A percentile compares a stretch with the other conserved stretches of the same genome.
Evolutionary conservation across 2,888 invertebrate species (phyloP).

Genomic region (Celastrina argiolus): DNA sequence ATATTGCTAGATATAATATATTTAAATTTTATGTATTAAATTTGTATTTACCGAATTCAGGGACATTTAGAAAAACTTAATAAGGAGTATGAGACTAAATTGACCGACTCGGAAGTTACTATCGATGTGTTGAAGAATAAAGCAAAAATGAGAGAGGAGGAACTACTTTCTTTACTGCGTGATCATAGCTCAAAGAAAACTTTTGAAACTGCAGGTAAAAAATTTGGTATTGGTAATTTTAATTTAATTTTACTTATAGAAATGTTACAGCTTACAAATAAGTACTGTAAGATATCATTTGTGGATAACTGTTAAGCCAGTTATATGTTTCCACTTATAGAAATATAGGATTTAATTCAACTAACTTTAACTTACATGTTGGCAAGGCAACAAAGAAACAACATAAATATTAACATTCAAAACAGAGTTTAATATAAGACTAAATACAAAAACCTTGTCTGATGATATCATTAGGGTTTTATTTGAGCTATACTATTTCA

Average conservation of each 20-base stretch:
- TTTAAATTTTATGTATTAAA: neutral
- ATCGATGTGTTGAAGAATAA: conserved; percentile 72
- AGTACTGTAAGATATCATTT: too few species aligned
- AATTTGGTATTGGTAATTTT: neutral
- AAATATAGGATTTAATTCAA: too few species aligned
- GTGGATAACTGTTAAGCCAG: too few species aligned
- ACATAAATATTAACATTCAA: too few species aligned
- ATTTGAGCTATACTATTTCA: too few species aligned
- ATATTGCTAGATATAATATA: neutral
- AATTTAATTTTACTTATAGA: neutral
- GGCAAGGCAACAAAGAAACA: too few species aligned
- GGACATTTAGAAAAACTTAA: conserved; percentile 48
- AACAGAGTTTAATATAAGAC: too few species aligned
- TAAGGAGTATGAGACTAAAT: conserved; percentile 46
- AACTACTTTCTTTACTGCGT: conserved; percentile 67
- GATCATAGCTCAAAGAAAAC: conserved; percentile 48
- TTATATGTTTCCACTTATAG: too few species aligned
- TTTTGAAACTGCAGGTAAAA: conserved; percentile 27
- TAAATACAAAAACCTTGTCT: too few species aligned
- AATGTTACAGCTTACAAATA: too few species aligned
- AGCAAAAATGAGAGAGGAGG: conserved; percentile 72
- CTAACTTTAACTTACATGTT: too few species aligned
- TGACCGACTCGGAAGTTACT: conserved; percentile 72
- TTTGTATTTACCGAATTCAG: conserved; percentile 37
- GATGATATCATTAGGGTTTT: too few species aligned